Percentiles rank a stretch among this genome's conserved stretches.
phyloP scores from a whole-genome alignment of 1,140 invertebrate genomes.

The Oreohelix idahoensis region DNA sequence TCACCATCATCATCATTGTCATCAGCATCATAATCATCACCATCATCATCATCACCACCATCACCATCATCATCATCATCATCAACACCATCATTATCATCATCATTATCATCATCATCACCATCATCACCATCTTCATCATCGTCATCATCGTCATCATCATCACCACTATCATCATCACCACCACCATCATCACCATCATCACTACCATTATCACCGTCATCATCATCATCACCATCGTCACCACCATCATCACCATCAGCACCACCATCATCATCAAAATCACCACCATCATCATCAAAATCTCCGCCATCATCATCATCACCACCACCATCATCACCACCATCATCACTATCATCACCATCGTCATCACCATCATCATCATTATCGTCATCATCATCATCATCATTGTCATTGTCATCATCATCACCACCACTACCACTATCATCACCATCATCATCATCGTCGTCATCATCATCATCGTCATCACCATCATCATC shows the following conservation, averaged over 20 bases:
- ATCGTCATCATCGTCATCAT: conserved; percentile 22
- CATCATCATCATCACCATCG: neutral
- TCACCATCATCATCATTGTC: too few relatives aligned
- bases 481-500: conserved; percentile 12
- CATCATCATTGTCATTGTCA: neutral
- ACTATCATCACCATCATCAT: neutral
- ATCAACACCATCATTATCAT: too few relatives aligned
- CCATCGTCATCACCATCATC: conserved; percentile 27
- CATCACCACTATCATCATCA: conserved; percentile 15
- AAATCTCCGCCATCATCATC: too few relatives aligned
- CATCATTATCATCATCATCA: too few relatives aligned
- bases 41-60: too few relatives aligned
- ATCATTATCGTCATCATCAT: conserved; percentile 26
- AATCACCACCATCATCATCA: too few relatives aligned
- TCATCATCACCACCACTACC: neutral
- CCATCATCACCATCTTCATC: too few relatives aligned
- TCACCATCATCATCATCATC: too few relatives aligned
- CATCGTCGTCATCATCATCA: neutral
- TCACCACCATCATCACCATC: neutral
- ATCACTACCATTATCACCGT: neutral
- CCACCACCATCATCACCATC: conserved; percentile 8
- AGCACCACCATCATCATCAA: too few relatives aligned
- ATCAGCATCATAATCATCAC: too few relatives aligned
- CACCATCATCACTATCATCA: conserved; percentile 23
- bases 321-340: conserved; percentile 16